These are phyloP conservation scores for Epinephelus malabaricus DNA, from an alignment of 2,797 vertebrate species.

Conservation along the genomic window DNA sequence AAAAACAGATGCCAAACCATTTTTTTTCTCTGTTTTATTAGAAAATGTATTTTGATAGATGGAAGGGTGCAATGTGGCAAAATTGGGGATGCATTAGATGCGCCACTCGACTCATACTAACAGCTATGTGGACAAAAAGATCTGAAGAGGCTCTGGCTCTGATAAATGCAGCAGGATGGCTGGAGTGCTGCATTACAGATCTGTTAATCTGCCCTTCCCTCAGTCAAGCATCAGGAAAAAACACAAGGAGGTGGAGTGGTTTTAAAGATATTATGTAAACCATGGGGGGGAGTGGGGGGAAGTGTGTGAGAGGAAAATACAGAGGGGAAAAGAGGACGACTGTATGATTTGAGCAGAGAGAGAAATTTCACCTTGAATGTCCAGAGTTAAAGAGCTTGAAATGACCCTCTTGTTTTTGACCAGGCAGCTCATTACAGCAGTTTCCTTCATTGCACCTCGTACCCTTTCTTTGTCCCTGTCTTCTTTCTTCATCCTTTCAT, in stretches of 20 bases:
- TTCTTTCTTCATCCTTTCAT: constrained; percentile 21
- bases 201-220: constrained; percentile 42
- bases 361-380: constrained; percentile 33
- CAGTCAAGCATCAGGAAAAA: constrained; percentile 17
- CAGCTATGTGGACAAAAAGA: constrained; percentile 61
- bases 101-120: constrained; percentile 38
- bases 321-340: neutral
- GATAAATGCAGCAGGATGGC: constrained; percentile 49
- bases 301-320: neutral
- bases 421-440: constrained; percentile 33
- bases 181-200: constrained; percentile 59
- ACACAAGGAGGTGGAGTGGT: constrained; percentile 21
- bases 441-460: constrained; percentile 30
- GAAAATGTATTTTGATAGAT: neutral
- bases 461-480: neutral
- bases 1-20: neutral
- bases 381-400: constrained; percentile 49
- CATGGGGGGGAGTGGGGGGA: neutral
- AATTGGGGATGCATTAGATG: neutral
- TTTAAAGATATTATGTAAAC: constrained; percentile 43
- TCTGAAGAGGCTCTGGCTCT: constrained; percentile 43
- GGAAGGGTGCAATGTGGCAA: neutral
- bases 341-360: neutral
- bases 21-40: neutral
- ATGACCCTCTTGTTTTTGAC: constrained; percentile 50